Base-by-base conservation (phyloP, 1,140 invertebrate species). In the Rhagoletis zephyria region DNA sequence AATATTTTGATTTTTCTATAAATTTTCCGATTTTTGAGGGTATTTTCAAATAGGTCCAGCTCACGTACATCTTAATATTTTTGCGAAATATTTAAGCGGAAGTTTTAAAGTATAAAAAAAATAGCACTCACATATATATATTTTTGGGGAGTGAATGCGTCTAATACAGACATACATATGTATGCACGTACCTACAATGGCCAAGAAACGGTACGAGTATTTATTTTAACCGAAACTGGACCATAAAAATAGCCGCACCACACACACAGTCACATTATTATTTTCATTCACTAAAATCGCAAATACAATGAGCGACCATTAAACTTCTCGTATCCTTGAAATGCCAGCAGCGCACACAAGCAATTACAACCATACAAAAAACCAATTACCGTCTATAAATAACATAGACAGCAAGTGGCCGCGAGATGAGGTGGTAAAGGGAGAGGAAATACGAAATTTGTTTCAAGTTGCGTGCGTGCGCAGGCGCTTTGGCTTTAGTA, bases 251-350 rank as follows among this genome's bases (percentile, higher is more conserved):
- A 30, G 30, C 30, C 59, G 6, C 12, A 60, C 59, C 12, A 60
- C 65, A 67, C 12, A 42, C 61, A 1, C n/a, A 16, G 4, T 63
- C 61, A 16, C 61, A 9, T 63, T 2, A 30, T 30, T 12, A 30
- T 30, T 12, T 9, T 67, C 65, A 67, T 67, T 67, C 19, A 67
- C 65, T 19, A 67, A 67, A 67, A 40, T 67, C 65, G 65, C 65
- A 40, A 67, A 67, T 67, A 30, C 65, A 12, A 67, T 19, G 42
- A 67, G 30, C 30, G 42, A 67, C 40, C 65, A 67, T 67, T 67
- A 67, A 67, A 19, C 65, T 42, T 42, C 42, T 42, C 30, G 65
- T 67, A 67, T 67, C 65, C 65, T 67, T 67, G 65, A 67, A 67
- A 67, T 67, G 65, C 42, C 65, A 67, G 40, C 65, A 30, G 30